Percentiles rank a stretch among this genome's conserved stretches.
phyloP scores from a whole-genome alignment of 2,113 vertebrate species.

The rabbit (Oryctolagus cuniculus) region DNA sequence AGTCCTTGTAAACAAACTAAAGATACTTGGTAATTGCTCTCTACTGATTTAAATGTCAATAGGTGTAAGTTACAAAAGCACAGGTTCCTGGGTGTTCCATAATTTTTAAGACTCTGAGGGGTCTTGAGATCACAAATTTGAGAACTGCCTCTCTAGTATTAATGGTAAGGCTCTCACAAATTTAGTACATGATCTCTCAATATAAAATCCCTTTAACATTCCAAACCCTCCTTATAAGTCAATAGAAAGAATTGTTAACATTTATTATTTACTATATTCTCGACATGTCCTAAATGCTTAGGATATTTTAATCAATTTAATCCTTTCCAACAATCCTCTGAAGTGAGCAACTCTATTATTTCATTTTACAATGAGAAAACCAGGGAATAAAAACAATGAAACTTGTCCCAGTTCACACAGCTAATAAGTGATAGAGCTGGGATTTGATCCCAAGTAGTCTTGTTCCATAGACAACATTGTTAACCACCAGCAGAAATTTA shows the following conservation, averaged over 20 bases:
- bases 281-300: not conserved
- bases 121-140: not conserved
- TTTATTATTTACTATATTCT: not conserved
- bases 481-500: not conserved
- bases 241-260: not conserved
- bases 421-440: not conserved
- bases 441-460: not conserved
- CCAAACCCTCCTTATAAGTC: not conserved
- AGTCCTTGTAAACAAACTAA: conserved; percentile 20
- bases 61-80: not conserved
- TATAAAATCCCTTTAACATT: not conserved
- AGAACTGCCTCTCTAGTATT: not conserved
- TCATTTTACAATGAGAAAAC: not conserved
- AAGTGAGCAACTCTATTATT: not conserved
- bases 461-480: not conserved
- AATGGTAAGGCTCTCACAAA: not conserved
- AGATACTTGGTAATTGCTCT: not conserved
- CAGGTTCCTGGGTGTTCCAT: not conserved
- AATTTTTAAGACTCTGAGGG: not conserved
- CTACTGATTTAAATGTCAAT: conserved; percentile 11
- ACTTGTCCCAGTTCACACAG: not conserved
- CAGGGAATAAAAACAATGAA: not conserved
- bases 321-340: not conserved
- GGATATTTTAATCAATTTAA: conserved; percentile 30
- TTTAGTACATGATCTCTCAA: not conserved